Percentiles rank a stretch among this genome's conserved stretches.
phyloP scores from a whole-genome alignment of 2,113 vertebrate genomes.

The Laticauda colubrina region DNA sequence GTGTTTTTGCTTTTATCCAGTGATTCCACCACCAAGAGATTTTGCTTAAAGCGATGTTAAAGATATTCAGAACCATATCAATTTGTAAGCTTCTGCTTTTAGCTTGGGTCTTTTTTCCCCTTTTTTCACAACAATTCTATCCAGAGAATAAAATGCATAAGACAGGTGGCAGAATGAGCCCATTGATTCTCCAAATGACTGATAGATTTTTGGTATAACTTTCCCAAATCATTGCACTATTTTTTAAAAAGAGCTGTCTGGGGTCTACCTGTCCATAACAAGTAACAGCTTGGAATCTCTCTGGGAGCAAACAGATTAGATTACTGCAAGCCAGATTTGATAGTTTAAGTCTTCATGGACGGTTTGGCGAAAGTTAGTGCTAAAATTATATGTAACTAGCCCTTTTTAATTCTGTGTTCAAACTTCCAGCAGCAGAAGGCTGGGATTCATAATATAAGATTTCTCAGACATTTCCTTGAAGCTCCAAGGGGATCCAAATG shows the following conservation, averaged over 20 bases:
- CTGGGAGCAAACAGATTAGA: neutral
- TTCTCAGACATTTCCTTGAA: neutral
- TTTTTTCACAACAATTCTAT: neutral
- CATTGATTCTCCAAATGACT: neutral
- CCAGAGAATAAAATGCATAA: neutral
- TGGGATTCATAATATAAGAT: neutral
- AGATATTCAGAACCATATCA: conserved; percentile 5
- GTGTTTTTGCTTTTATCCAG: conserved; percentile 12
- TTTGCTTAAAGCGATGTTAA: conserved; percentile 17
- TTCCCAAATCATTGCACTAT: neutral
- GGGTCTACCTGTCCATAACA: neutral
- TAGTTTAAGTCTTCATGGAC: neutral
- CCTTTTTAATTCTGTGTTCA: neutral
- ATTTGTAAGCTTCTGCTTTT: neutral
- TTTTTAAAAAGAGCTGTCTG: neutral
- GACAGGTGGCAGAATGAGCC: neutral
- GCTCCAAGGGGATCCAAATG: neutral
- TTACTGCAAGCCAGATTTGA: neutral
- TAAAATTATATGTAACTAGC: neutral
- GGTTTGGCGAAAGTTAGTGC: neutral
- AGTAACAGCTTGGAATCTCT: neutral
- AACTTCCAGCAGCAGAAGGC: neutral
- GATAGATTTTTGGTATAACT: neutral
- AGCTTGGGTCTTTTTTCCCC: conserved; percentile 1
- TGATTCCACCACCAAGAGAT: neutral